A percentile compares a stretch with the other conserved stretches of the same genome.
phyloP scores from a whole-genome alignment of 2,797 vertebrate species.

The Odontamblyopus lacepedii region DNA sequence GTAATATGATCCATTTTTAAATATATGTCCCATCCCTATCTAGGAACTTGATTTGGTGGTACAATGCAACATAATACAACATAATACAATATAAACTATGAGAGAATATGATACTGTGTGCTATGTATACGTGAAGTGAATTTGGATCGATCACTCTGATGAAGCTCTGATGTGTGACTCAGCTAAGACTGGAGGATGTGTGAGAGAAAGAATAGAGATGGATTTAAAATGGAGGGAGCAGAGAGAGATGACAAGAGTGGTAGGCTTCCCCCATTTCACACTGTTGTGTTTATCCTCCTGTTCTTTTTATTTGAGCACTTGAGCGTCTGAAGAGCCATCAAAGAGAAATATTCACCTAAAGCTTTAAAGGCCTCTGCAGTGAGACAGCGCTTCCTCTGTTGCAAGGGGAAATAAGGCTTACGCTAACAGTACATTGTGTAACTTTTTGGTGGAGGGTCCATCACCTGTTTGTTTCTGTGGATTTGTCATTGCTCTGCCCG shows the following conservation, averaged over 20 bases:
- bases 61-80: too few species aligned
- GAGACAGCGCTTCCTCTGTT: background rate
- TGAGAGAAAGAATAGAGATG: conserved; percentile 12
- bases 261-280: conserved; percentile 18
- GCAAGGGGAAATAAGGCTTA: background rate
- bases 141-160: conserved; percentile 14
- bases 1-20: too few species aligned
- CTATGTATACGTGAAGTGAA: conserved; percentile 10
- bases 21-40: too few species aligned
- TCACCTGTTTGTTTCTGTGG: too few species aligned
- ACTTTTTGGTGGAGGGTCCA: too few species aligned
- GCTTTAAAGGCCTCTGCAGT: conserved; percentile 18
- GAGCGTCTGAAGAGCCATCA: conserved; percentile 29
- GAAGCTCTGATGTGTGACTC: conserved; percentile 52
- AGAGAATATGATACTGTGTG: background rate
- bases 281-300: conserved; percentile 27
- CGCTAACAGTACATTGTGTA: too few species aligned
- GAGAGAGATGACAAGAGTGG: conserved; percentile 3
- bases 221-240: conserved; percentile 2
- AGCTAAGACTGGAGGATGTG: conserved; percentile 37
- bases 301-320: conserved; percentile 10
- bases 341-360: conserved; percentile 38
- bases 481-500: too few species aligned
- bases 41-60: too few species aligned
- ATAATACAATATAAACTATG: too few species aligned